A percentile compares a stretch with the other conserved stretches of the same genome.
phyloP scores from a whole-genome alignment of 2,888 invertebrate genomes.

The Rhamnusium bicolor region DNA sequence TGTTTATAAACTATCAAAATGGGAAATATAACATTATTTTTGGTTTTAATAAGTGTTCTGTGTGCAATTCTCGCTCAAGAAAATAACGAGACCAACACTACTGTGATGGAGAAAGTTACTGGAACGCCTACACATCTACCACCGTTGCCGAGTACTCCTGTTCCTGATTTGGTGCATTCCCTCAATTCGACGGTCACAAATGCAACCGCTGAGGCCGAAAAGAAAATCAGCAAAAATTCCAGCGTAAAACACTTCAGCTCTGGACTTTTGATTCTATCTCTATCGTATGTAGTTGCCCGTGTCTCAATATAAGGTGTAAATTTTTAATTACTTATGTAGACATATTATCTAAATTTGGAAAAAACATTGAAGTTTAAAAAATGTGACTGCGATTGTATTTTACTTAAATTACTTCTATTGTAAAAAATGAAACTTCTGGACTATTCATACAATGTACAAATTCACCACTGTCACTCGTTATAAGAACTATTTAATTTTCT shows the following conservation, averaged over 20 bases:
- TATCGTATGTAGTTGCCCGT: conserved; percentile 2
- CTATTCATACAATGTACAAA: not conserved
- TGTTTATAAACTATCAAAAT: not conserved
- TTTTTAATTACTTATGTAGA: conserved; percentile 13
- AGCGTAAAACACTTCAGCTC: not conserved
- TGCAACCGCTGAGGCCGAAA: not conserved
- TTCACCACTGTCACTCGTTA: not conserved
- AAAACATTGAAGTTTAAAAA: conserved; percentile 1
- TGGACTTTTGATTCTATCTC: conserved; percentile 1
- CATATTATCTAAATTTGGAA: conserved; percentile 14
- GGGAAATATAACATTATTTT: conserved; percentile 8
- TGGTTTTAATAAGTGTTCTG: conserved; percentile 1
- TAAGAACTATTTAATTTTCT: not conserved
- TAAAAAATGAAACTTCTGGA: not conserved
- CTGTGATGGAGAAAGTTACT: not conserved
- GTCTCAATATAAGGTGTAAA: not conserved
- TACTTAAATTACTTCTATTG: conserved; percentile 24
- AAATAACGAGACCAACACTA: not conserved
- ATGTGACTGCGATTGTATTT: conserved; percentile 10
- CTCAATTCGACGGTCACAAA: not conserved
- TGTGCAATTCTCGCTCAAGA: conserved; percentile 13
- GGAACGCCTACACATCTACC: not conserved
- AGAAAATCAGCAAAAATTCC: not conserved
- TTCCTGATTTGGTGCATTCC: conserved; percentile 7
- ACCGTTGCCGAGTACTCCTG: not conserved